A percentile compares a stretch with the other conserved stretches of the same genome.
These are phyloP conservation scores for Phenganax subtilis DNA, from an alignment of 92 coral and sea anemone species.

Conservation along the genomic window DNA sequence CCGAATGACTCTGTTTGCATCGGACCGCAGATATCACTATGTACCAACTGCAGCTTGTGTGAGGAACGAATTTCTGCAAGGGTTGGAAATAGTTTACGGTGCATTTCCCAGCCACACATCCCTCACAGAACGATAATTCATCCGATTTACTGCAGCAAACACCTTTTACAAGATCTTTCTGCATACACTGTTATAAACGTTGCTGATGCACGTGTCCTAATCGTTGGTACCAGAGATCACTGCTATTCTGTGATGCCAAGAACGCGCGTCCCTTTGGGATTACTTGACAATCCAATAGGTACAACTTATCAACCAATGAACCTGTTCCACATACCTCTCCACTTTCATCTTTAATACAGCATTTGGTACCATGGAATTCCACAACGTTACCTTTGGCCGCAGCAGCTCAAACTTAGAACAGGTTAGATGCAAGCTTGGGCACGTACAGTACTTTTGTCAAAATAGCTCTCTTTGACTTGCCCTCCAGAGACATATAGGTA, in stretches of 20 bases:
- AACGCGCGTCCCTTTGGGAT: conserved; percentile 32
- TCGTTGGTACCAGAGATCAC: background rate
- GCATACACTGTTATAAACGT: conserved; percentile 41
- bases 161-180: conserved; percentile 31
- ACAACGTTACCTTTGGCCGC: conserved; percentile 32
- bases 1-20: conserved; percentile 41
- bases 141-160: conserved; percentile 24
- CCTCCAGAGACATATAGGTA: too few relatives aligned
- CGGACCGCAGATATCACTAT: conserved; percentile 44
- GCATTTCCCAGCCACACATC: conserved; percentile 45
- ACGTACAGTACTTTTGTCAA: conserved; percentile 47
- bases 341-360: conserved; percentile 50
- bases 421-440: conserved; percentile 50
- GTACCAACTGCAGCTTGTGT: conserved; percentile 42
- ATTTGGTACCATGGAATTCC: background rate
- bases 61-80: conserved; percentile 47
- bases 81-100: conserved; percentile 45
- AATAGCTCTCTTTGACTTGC: conserved; percentile 42
- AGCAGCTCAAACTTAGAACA: conserved; percentile 55
- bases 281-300: too few relatives aligned
- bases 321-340: conserved; percentile 52
- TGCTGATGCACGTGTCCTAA: conserved; percentile 13
- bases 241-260: conserved; percentile 31
- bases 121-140: conserved; percentile 47
- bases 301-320: conserved; percentile 17